Evolutionary conservation across 1,140 invertebrate genomes (phyloP), one percentile per base, ranked within the genome.

Genomic region (Steinernema feltiae): DNA sequence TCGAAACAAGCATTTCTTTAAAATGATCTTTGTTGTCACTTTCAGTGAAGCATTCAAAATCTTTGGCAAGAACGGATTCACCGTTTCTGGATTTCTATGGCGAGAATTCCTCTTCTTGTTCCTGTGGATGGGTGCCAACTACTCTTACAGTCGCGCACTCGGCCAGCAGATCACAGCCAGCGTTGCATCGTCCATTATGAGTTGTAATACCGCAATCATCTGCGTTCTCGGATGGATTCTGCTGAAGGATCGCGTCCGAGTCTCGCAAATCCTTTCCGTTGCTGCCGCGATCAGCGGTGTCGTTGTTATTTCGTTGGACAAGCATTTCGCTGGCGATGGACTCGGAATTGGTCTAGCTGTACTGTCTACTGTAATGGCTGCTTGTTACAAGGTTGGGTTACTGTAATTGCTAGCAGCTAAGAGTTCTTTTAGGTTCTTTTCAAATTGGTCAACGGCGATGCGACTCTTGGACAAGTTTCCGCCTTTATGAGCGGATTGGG

Each of bases 391-490:
- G 74, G 84, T 84, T 41, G 24, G 30, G 2, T 69, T 77, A 71
- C 27, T 30, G 3, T 0, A 2, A 15, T 18, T 15, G 41, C 18
- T 24, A 30, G 69, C 48, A 71, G 30, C 7, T 63, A n/a, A n/a
- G n/a, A n/a, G n/a, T n/a, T n/a, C n/a, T 76, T 71, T 72, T 46
- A 82, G 81, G 81, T 83, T 17, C 31, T 84, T 17, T 83, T 83
- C 83, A 85, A 85, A 76, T 53, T 69, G 48, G 48, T 81, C 32
- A 76, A 77, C 46, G 82, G 82, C 32, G 75, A 79, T 75, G 83
- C 84, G 48, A 81, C 77, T 0, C 75, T 85, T 1, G 84, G 85
- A 27, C 84, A 85, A 78, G 84, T 86, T n/a, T 86, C 85, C 1
- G 32, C 85, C 15, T 85, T 85, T 71, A 85, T 85, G 84, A 81